These are phyloP conservation scores for Mimumesa dahlbomi DNA, from an alignment of 2,888 invertebrate species.

Conservation along the genomic window DNA sequence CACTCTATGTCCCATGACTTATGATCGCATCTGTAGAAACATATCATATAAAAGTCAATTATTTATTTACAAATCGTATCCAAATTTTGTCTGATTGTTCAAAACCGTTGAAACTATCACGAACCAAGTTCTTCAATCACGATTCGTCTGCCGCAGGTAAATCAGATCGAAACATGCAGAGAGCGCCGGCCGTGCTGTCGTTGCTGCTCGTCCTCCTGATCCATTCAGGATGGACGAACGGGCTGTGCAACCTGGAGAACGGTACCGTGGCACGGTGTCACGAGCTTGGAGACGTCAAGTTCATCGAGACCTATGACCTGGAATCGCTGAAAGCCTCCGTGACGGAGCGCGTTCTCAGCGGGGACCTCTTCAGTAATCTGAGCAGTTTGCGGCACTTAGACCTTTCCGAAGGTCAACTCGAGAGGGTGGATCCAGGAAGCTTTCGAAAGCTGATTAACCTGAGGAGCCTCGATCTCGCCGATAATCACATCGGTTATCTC, in stretches of 20 bases:
- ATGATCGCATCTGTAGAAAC: no score
- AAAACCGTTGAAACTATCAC: no score
- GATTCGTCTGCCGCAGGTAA: conserved; percentile 41
- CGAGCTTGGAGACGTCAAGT: conserved; percentile 70
- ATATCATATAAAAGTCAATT: no score
- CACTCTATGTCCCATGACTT: no score
- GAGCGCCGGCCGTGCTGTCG: conserved; percentile 53
- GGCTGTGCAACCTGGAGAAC: conserved; percentile 66
- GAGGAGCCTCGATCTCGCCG: conserved; percentile 83
- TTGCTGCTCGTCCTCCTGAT: conserved; percentile 63
- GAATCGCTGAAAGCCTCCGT: conserved; percentile 62
- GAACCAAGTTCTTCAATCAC: no score
- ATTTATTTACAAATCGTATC: no score
- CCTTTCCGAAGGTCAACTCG: conserved; percentile 84
- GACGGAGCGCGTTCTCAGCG: conserved; percentile 49
- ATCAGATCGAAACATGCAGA: conserved; percentile 71
- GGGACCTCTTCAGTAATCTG: conserved; percentile 81
- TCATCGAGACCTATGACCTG: conserved; percentile 69
- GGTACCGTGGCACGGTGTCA: conserved; percentile 67
- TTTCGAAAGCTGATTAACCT: conserved; percentile 83
- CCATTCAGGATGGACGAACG: conserved; percentile 56
- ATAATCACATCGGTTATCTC: conserved; percentile 83
- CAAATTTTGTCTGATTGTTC: no score
- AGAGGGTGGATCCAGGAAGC: conserved; percentile 82
- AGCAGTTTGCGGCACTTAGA: conserved; percentile 85